phyloP scores from a whole-genome alignment of 2,888 invertebrate species.

The Taphrorychus bicolor region DNA sequence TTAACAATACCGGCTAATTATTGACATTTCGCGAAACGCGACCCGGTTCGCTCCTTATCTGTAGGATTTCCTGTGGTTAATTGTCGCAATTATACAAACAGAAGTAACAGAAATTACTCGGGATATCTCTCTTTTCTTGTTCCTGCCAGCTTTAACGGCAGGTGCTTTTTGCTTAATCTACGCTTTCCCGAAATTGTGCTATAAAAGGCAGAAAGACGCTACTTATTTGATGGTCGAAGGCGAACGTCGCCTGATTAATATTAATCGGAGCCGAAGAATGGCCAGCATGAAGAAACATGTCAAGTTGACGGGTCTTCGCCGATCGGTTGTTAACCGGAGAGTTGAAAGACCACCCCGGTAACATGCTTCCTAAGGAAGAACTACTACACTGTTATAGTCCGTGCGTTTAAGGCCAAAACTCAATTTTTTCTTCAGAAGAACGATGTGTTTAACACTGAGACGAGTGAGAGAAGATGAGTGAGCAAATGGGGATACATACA shows the following conservation, averaged over 20 bases:
- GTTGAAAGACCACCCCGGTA: conserved; percentile 53
- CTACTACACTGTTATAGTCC: no score
- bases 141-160: neutral
- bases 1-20: conserved; percentile 12
- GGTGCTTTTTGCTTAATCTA: neutral
- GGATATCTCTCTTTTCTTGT: neutral
- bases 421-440: no score
- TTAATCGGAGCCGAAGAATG: conserved; percentile 54
- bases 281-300: conserved; percentile 58
- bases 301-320: conserved; percentile 53
- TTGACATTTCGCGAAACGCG: neutral
- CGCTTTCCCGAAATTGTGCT: neutral
- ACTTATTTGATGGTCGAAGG: neutral
- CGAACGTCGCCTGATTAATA: conserved; percentile 45
- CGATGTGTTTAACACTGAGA: no score
- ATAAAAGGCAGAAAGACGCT: neutral
- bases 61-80: conserved; percentile 15
- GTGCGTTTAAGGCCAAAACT: neutral
- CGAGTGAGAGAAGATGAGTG: no score
- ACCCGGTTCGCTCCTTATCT: conserved; percentile 6
- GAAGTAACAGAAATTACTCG: neutral
- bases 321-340: conserved; percentile 27
- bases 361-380: neutral
- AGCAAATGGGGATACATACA: no score
- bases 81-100: conserved; percentile 15